A percentile compares a stretch with the other conserved stretches of the same genome.
phyloP scores from a whole-genome alignment of 2,113 vertebrate genomes.

The Chauna torquata region DNA sequence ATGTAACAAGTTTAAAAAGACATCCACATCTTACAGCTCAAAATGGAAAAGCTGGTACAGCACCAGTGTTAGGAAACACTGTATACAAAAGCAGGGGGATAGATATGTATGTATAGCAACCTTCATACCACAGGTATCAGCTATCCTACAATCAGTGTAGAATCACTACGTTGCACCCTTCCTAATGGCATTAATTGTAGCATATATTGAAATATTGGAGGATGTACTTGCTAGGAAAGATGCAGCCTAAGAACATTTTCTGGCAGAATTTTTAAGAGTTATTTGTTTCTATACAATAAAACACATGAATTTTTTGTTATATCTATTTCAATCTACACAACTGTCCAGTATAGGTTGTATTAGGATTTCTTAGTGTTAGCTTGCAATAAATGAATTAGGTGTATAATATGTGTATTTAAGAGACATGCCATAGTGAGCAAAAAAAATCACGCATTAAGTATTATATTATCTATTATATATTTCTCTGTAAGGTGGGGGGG shows the following conservation, averaged over 20 bases:
- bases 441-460: neutral
- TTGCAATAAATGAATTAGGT: neutral
- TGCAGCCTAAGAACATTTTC: neutral
- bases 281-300: neutral
- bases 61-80: neutral
- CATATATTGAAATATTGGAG: neutral
- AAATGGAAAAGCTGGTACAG: neutral
- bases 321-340: neutral
- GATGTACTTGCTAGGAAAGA: neutral
- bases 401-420: neutral
- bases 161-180: neutral
- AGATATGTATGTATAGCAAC: neutral
- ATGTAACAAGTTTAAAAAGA: neutral
- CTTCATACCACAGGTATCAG: neutral
- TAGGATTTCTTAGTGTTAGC: neutral
- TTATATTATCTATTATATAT: neutral
- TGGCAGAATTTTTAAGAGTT: neutral
- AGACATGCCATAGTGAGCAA: neutral
- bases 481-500: neutral
- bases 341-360: neutral
- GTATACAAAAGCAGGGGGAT: neutral
- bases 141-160: neutral
- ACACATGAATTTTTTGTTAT: neutral
- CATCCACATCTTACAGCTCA: neutral
- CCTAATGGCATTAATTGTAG: neutral